Base-by-base conservation (phyloP, 2,888 invertebrate species). In the Cryptus viduatorius region DNA sequence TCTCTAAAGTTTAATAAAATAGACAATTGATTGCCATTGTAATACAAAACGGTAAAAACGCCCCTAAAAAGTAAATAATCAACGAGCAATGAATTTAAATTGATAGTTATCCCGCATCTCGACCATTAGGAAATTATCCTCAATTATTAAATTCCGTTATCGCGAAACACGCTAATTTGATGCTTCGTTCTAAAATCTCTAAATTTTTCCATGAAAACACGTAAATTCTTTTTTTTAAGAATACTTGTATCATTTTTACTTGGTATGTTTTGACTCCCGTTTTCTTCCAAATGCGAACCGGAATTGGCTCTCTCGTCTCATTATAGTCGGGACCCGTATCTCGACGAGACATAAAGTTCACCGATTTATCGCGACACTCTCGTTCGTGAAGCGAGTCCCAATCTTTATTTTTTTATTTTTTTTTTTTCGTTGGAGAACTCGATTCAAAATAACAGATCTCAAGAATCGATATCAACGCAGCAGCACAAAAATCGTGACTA, bases 391-490 rank as follows among this genome's bases (percentile, higher is more conserved):
- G 56, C 76, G 24, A 67, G 68, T 77, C 12, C 46, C 56, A 53
- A 7, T 77, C 10, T 64, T 64, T 72, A 48, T 75, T 64, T 75
- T 75, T 48, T 7, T 3, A 10, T 48, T 14, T 59, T 56, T 56
- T 56, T 19, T 24, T 19, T 56, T 56, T 3, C 56, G 4, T 14
- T 56, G 14, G 44, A 37, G 37, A 46, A 12, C 42, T 56, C n/a
- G 29, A 48, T 56, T 67, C 77, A 53, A 46, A 69, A 59, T 19
- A 56, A 56, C 16, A 77, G 68, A 77, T 42, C 68, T 68, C 29
- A 59, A 59, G 44, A 68, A 77, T 44, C 46, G 67, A 56, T 67
- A 68, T 56, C 50, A 24, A 31, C 48, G 19, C n/a, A 14, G 42
- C 31, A 3, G 69, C 42, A 29, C 24, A 7, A 69, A 69, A 73